Evolutionary conservation across 2,113 vertebrate species (phyloP).

Genomic region (Hypomesus transpacificus): DNA sequence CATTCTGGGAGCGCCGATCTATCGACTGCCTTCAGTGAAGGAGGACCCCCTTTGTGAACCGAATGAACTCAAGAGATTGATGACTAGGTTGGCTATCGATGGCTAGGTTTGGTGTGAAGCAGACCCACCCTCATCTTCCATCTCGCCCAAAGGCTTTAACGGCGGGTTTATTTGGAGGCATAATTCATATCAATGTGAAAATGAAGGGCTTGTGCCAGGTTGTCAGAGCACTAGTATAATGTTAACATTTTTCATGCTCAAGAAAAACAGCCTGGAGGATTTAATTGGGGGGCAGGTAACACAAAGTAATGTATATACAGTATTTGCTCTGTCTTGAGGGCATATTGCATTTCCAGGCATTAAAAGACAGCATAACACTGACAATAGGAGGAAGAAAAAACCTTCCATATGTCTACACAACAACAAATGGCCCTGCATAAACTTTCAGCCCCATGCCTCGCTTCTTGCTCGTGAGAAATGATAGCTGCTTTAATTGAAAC

Average conservation of each 20-base stretch:
- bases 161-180: slow-evolving; percentile 32
- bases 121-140: slow-evolving; percentile 23
- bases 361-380: slow-evolving; percentile 16
- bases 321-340: background rate
- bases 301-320: slow-evolving; percentile 21
- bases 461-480: slow-evolving; percentile 25
- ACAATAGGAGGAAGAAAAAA: background rate
- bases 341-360: slow-evolving; percentile 17
- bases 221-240: slow-evolving; percentile 34
- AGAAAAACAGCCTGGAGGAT: slow-evolving; percentile 34
- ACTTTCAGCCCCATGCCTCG: slow-evolving; percentile 1
- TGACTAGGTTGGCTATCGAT: no score
- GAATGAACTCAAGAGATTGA: slow-evolving; percentile 64
- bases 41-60: slow-evolving; percentile 58
- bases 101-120: slow-evolving; percentile 38
- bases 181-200: slow-evolving; percentile 56
- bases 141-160: slow-evolving; percentile 34
- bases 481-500: slow-evolving; percentile 24
- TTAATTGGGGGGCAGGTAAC: slow-evolving; percentile 37
- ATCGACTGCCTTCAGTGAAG: slow-evolving; percentile 56
- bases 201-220: slow-evolving; percentile 35
- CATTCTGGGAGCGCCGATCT: slow-evolving; percentile 45
- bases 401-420: background rate
- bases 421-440: slow-evolving; percentile 6
- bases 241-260: slow-evolving; percentile 41